Evolutionary conservation across 92 coral and sea anemone genomes (phyloP).

Genomic region (Phymanthus crucifer): DNA sequence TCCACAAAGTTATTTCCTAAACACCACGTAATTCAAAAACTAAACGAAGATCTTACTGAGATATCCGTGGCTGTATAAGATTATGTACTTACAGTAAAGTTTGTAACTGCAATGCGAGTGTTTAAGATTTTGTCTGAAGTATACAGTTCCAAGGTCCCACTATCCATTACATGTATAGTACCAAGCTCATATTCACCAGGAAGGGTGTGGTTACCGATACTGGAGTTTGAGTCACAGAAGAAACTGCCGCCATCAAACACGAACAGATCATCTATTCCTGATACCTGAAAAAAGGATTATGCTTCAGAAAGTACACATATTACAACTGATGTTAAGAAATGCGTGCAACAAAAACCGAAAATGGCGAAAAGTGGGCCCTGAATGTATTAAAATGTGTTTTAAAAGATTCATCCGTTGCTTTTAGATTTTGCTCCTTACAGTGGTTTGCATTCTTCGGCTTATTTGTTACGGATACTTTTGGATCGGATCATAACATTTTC

Average conservation of each 20-base stretch:
- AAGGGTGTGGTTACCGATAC: slow-evolving; percentile 46
- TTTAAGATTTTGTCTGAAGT: slow-evolving; percentile 48
- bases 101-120: slow-evolving; percentile 50
- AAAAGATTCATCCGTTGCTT: too few relatives aligned
- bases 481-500: too few relatives aligned
- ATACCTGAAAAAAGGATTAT: slow-evolving; percentile 51
- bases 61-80: neutral
- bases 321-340: too few relatives aligned
- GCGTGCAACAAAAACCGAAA: too few relatives aligned
- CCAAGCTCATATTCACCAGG: slow-evolving; percentile 47
- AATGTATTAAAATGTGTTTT: too few relatives aligned
- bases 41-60: too few relatives aligned
- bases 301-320: too few relatives aligned
- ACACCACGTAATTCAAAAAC: too few relatives aligned
- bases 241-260: slow-evolving; percentile 64
- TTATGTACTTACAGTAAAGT: slow-evolving; percentile 55
- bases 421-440: too few relatives aligned
- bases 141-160: slow-evolving; percentile 57
- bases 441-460: too few relatives aligned
- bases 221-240: slow-evolving; percentile 55
- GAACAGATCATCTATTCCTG: slow-evolving; percentile 60
- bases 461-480: too few relatives aligned
- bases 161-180: slow-evolving; percentile 61
- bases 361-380: too few relatives aligned
- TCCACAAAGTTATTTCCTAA: neutral